Evolutionary conservation across 2,888 invertebrate genomes (phyloP).

Genomic region (Pachymerium ferrugineum): DNA sequence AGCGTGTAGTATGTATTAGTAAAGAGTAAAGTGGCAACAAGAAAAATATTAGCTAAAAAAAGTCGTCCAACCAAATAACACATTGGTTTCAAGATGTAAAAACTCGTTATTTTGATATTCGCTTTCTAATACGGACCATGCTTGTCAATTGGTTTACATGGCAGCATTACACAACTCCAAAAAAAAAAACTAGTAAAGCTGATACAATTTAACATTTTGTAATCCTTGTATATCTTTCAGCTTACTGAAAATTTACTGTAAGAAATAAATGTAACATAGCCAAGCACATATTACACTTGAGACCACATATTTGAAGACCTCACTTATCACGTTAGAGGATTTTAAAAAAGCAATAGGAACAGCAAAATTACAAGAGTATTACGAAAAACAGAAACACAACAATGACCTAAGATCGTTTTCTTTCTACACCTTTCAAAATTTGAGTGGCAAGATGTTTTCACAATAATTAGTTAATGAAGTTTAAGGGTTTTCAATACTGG

Average conservation of each 20-base stretch:
- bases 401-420: background rate
- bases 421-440: background rate
- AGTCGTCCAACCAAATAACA: background rate
- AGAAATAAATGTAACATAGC: no score
- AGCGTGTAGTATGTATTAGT: background rate
- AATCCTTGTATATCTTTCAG: no score
- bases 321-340: background rate
- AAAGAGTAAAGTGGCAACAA: background rate
- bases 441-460: background rate
- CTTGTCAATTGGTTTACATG: no score
- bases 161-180: no score
- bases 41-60: background rate
- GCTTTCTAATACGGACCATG: no score
- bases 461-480: background rate
- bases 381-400: background rate
- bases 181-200: no score
- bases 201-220: no score
- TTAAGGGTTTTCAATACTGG: constrained; percentile 1
- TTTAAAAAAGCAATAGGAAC: background rate
- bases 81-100: no score
- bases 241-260: no score
- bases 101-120: no score
- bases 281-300: background rate
- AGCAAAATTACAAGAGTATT: background rate
- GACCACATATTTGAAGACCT: background rate